Percentiles rank a stretch among this genome's conserved stretches.
Evolutionary conservation across 2,113 vertebrate species (phyloP).

Genomic region (Hemicordylus capensis): DNA sequence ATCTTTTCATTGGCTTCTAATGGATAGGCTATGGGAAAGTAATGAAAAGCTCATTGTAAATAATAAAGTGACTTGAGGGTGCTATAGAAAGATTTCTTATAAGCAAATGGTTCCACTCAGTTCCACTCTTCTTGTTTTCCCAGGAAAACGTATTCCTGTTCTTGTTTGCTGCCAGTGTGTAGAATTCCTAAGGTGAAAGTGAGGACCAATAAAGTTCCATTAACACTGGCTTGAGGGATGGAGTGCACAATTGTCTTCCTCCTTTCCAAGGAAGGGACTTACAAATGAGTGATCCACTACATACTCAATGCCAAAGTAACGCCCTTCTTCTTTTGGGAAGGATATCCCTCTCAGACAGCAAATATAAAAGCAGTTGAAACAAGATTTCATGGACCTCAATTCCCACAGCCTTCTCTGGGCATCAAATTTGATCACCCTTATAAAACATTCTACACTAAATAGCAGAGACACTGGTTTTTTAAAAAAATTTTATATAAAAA

Average conservation of each 20-base stretch:
- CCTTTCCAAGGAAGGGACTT: conserved; percentile 41
- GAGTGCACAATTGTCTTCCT: conserved; percentile 20
- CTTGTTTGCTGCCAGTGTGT: conserved; percentile 13
- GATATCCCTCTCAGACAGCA: conserved; percentile 61
- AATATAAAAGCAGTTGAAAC: conserved; percentile 74
- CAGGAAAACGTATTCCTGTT: conserved; percentile 1
- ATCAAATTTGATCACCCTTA: conserved; percentile 76
- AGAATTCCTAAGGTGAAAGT: not conserved
- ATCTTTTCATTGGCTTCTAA: conserved; percentile 25
- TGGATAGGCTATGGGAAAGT: conserved; percentile 12
- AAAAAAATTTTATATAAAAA: conserved; percentile 45
- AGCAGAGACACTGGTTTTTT: conserved; percentile 23
- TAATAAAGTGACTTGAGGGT: not conserved
- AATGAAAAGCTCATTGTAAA: conserved; percentile 13
- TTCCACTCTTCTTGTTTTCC: conserved; percentile 1
- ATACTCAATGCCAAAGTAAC: conserved; percentile 63
- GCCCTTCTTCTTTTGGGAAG: conserved; percentile 61
- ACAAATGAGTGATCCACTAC: conserved; percentile 49
- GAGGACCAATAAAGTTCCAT: conserved; percentile 51
- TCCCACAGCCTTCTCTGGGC: conserved; percentile 76
- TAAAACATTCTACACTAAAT: conserved; percentile 70
- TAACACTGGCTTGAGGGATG: conserved; percentile 29
- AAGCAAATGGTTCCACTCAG: conserved; percentile 3
- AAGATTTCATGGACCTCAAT: conserved; percentile 78
- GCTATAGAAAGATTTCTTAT: not conserved